Conservation (phyloP, 2,113 vertebrate species). For the Pitta sordida region DNA sequence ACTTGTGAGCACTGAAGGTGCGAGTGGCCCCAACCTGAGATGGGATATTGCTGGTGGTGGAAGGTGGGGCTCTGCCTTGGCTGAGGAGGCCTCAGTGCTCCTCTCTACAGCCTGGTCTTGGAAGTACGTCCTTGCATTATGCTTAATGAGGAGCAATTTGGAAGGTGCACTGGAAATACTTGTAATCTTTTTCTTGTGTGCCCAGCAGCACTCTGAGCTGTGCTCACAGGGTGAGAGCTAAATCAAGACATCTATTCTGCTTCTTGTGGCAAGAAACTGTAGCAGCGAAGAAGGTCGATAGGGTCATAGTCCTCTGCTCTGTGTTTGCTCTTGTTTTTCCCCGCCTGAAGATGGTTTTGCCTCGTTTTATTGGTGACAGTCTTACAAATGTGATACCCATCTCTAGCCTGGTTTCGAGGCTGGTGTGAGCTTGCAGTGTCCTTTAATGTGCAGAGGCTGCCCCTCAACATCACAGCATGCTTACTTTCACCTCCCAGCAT, state of each 20-base stretch:
- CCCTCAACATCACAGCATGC: neutral
- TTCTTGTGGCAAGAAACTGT: neutral
- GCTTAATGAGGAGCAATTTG: neutral
- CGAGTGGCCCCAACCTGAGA: rapidly evolving
- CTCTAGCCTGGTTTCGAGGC: neutral
- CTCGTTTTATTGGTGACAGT: neutral
- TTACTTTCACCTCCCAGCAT: neutral
- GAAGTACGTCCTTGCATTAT: neutral
- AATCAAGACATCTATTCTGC: neutral
- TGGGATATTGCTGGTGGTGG: neutral
- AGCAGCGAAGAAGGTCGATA: neutral
- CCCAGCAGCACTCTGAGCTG: neutral
- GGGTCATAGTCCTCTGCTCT: neutral
- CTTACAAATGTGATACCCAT: neutral
- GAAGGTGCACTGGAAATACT: neutral
- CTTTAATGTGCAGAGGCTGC: neutral
- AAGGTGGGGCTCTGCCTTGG: neutral
- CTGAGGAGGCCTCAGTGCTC: neutral
- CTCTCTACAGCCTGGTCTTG: neutral
- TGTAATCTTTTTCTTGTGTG: neutral
- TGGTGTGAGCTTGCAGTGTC: neutral
- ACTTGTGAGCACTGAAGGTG: neutral
- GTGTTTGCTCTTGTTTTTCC: neutral
- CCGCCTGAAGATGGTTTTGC: neutral
- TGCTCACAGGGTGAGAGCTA: neutral